Evolutionary conservation across 2,797 vertebrate species (phyloP).

Genomic region (Coluber constrictor): DNA sequence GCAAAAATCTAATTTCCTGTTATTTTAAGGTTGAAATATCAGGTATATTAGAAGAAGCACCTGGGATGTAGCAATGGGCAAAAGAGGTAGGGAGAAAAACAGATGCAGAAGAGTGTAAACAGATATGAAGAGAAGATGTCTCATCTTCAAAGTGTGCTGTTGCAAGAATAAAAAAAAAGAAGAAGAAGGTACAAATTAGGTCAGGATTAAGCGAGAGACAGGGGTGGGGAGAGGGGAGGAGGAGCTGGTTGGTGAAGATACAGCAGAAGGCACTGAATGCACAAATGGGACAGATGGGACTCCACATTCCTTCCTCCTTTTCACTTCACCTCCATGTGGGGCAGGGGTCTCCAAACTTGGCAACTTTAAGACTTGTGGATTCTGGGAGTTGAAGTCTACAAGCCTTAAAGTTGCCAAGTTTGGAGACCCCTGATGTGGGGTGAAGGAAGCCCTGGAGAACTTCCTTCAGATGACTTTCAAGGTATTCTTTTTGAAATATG

Average conservation of each 20-base stretch:
- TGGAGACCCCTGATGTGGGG: no score
- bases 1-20: neutral
- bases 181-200: fast-evolving
- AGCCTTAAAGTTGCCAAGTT: no score
- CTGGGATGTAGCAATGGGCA: conserved; percentile 24
- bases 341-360: no score
- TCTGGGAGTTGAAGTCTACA: no score
- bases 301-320: neutral
- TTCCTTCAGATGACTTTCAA: neutral
- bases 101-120: conserved; percentile 1
- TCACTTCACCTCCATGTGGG: neutral
- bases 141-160: neutral
- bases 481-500: neutral
- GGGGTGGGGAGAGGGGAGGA: neutral
- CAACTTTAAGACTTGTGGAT: no score
- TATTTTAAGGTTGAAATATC: neutral
- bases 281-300: no score
- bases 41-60: conserved; percentile 1
- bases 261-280: no score
- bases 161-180: conserved; percentile 7
- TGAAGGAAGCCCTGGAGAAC: neutral
- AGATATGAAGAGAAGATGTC: neutral
- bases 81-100: conserved; percentile 9
- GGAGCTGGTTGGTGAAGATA: neutral
- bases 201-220: fast-evolving